Evolutionary conservation across 2,888 invertebrate genomes (phyloP).

Genomic region (Flexamia atlantica): DNA sequence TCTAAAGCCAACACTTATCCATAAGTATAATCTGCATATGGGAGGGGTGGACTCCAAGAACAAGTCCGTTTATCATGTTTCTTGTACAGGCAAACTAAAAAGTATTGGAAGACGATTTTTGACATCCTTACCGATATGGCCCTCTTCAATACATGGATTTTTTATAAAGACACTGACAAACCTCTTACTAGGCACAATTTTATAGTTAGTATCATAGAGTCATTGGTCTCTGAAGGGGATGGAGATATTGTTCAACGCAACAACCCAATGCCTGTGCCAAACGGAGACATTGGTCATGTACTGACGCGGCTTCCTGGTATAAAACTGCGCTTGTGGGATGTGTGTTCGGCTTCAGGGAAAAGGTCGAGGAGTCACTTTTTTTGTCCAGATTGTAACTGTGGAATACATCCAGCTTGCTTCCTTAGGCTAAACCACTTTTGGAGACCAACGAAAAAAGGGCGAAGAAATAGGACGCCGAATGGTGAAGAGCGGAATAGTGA

Average conservation of each 20-base stretch:
- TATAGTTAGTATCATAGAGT: conserved; percentile 47
- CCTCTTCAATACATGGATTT: conserved; percentile 30
- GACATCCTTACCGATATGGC: conserved; percentile 12
- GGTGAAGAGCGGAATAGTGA: neutral
- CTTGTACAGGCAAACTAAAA: conserved; percentile 44
- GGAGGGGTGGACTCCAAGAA: conserved; percentile 56
- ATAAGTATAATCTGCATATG: conserved; percentile 55
- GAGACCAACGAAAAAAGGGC: neutral
- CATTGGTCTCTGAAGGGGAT: conserved; percentile 4
- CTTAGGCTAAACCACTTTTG: conserved; percentile 32
- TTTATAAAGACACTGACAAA: conserved; percentile 36
- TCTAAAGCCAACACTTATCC: conserved; percentile 55
- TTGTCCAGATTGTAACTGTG: conserved; percentile 54
- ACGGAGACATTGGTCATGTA: conserved; percentile 13
- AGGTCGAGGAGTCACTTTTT: conserved; percentile 33
- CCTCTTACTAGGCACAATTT: conserved; percentile 22
- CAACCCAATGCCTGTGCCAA: conserved; percentile 42
- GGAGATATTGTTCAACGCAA: neutral
- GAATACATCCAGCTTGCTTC: conserved; percentile 59
- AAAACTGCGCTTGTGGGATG: conserved; percentile 1
- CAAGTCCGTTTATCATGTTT: conserved; percentile 38
- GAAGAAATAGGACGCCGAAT: neutral
- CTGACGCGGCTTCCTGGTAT: conserved; percentile 45
- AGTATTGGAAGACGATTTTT: conserved; percentile 56
- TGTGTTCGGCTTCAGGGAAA: conserved; percentile 7